These are phyloP conservation scores for Bos javanicus DNA, from an alignment of 2,113 vertebrate genomes.

Conservation along the genomic window DNA sequence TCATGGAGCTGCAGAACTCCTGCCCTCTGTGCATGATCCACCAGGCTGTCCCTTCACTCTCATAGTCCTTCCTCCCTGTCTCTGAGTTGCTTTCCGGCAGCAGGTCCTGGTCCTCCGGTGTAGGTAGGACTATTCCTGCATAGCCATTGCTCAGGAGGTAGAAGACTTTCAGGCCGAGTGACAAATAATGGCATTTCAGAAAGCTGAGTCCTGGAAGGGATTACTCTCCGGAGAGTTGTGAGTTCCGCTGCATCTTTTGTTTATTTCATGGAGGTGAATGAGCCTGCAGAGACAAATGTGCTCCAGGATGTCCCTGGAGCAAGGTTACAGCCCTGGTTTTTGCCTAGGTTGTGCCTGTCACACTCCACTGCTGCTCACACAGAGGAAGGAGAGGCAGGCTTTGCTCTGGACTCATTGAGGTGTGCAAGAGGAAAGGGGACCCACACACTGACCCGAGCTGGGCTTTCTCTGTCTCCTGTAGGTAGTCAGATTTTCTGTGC, in stretches of 20 bases:
- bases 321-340: slow-evolving; percentile 39
- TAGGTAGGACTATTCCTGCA: neutral
- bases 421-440: slow-evolving; percentile 46
- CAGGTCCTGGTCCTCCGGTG: rapidly evolving
- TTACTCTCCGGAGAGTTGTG: neutral
- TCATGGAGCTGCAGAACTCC: neutral
- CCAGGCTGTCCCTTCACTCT: neutral
- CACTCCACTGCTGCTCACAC: slow-evolving; percentile 54
- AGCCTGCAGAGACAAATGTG: slow-evolving; percentile 52
- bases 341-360: slow-evolving; percentile 66
- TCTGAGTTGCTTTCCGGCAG: neutral
- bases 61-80: neutral
- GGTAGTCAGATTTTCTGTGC: neutral
- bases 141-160: neutral
- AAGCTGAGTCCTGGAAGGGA: neutral
- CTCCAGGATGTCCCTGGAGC: slow-evolving; percentile 36
- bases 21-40: neutral
- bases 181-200: slow-evolving; percentile 24
- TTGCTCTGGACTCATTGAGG: neutral
- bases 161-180: neutral
- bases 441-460: neutral
- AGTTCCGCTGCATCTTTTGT: neutral
- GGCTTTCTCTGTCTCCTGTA: neutral
- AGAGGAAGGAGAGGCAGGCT: slow-evolving; percentile 65
- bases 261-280: slow-evolving; percentile 61